Percentiles rank a stretch among this genome's conserved stretches.
phyloP scores from a whole-genome alignment of 1,140 invertebrate genomes.

The Drosophila insularis region DNA sequence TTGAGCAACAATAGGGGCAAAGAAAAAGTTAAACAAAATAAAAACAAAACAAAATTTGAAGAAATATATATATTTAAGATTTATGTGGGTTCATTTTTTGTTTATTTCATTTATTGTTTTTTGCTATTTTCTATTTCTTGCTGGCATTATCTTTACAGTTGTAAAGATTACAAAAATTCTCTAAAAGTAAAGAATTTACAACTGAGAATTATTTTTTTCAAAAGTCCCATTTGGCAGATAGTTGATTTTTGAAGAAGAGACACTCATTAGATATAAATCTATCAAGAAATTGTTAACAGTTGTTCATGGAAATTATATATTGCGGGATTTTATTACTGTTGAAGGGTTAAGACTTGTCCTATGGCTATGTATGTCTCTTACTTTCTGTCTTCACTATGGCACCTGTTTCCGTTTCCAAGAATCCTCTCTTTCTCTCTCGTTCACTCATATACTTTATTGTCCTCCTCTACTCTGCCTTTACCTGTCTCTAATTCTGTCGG shows the following conservation, averaged over 20 bases:
- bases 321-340: too few species aligned
- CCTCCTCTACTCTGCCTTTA: neutral
- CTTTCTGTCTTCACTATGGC: neutral
- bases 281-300: too few species aligned
- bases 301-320: too few species aligned
- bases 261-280: too few species aligned
- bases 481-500: constrained; percentile 3
- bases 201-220: too few species aligned
- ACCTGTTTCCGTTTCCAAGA: neutral
- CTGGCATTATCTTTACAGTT: too few species aligned
- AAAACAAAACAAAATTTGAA: constrained; percentile 16
- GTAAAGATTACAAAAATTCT: neutral
- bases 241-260: too few species aligned
- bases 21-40: constrained; percentile 52
- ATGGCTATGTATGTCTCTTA: neutral
- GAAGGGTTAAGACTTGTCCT: neutral
- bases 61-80: neutral
- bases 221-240: too few species aligned
- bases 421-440: neutral
- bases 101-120: neutral
- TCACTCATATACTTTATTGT: neutral
- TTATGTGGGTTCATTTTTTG: neutral
- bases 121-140: neutral
- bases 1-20: constrained; percentile 49
- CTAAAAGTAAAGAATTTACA: too few species aligned